Base-by-base conservation (phyloP, 2,888 invertebrate species). In the Papilio elwesi region DNA sequence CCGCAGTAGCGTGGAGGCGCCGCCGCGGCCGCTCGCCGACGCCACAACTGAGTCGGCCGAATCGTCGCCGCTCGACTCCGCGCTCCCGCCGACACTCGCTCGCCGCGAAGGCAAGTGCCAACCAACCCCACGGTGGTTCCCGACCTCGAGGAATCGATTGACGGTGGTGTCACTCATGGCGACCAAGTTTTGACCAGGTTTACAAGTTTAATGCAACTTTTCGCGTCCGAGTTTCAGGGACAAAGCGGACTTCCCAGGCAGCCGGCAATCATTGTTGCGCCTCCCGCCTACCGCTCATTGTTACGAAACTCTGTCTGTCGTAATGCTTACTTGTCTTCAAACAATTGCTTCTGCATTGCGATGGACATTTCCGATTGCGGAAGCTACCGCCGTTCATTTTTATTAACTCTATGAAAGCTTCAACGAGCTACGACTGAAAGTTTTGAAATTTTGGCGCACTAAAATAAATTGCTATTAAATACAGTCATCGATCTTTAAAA, bases 1-100 rank as follows among this genome's bases (percentile, higher is more conserved):
- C 92, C 92, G 92, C 92, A 92, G 91, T 93, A 92, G 88, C 90
- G 92, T 90, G 91, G 88, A 90, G 89, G 90, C 89, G 89, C 90
- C 90, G 90, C 84, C 89, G 90, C 88, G 89, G 87, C 89, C 90
- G 90, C 91, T 87, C 88, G 89, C 72, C 85, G 84, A 84, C 80
- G 78, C 80, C 81, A 78, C 77, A 83, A 84, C 84, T 83, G 81
- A 79, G 84, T 82, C 83, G 83, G 82, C 83, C 83, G 82, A 81
- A 81, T 84, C 85, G 83, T 82, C 84, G 84, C 85, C 85, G 80
- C 85, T 82, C 15, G 51, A 62, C 76, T 49, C 68, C 63, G 68
- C 68, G 68, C 71, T 72, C 63, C 71, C 67, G 68, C 70, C 70
- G 70, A 64, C 55, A 15, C 69, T 70, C 47, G 47, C 51, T 53